Percentiles rank a stretch among this genome's conserved stretches.
Evolutionary conservation across 1,140 invertebrate species (phyloP).

Genomic region (Cyphomyrmex costatus): DNA sequence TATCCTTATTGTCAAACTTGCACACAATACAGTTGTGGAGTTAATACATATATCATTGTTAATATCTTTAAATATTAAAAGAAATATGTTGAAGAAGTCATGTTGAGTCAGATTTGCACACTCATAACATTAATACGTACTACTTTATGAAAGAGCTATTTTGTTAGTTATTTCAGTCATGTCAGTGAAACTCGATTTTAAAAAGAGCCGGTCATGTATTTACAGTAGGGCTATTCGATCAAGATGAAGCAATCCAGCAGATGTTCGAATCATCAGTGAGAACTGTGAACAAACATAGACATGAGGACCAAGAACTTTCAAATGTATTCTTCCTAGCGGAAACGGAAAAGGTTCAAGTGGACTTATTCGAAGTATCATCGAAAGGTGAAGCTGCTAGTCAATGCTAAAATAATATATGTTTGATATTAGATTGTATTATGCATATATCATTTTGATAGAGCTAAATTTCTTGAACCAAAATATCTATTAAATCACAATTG

Average conservation of each 20-base stretch:
- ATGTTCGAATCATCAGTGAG: conserved; percentile 73
- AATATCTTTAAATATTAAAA: conserved; percentile 5
- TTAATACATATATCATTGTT: not conserved
- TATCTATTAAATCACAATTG: not conserved
- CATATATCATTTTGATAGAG: not conserved
- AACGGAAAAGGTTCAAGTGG: conserved; percentile 35
- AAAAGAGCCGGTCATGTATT: conserved; percentile 25
- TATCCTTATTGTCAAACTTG: not conserved
- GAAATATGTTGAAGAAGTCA: not conserved
- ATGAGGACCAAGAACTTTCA: conserved; percentile 48
- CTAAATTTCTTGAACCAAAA: not conserved
- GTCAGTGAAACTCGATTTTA: conserved; percentile 13
- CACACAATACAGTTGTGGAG: not conserved
- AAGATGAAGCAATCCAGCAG: conserved; percentile 65
- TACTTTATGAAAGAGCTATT: conserved; percentile 2
- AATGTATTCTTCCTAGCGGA: conserved; percentile 63
- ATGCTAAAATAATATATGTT: not conserved
- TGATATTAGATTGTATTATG: not conserved
- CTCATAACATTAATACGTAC: not conserved
- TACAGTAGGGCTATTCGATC: conserved; percentile 76
- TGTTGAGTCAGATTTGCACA: not conserved
- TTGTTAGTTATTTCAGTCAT: conserved; percentile 18
- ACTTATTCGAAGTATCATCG: conserved; percentile 65
- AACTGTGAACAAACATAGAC: conserved; percentile 67
- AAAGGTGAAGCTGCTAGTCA: conserved; percentile 59